These are phyloP conservation scores for Hypotaenidia okinawae DNA, from an alignment of 2,797 vertebrate species.

Conservation along the genomic window DNA sequence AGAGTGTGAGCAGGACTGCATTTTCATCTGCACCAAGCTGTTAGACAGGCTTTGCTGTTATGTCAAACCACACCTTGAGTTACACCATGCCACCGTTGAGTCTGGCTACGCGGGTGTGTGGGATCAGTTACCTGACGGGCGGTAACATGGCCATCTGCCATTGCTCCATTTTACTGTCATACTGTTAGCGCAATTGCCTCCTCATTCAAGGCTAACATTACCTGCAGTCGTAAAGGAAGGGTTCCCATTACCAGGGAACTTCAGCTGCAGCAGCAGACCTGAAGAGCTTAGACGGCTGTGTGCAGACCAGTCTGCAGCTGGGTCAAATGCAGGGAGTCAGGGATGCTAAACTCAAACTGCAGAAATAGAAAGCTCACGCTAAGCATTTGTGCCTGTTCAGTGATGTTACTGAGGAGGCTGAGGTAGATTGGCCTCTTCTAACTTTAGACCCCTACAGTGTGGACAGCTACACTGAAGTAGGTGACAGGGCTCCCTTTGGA, in stretches of 20 bases:
- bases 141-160: neutral
- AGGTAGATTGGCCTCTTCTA: neutral
- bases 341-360: neutral
- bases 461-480: neutral
- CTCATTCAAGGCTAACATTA: neutral
- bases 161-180: neutral
- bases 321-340: neutral
- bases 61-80: constrained; percentile 29
- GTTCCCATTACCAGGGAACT: neutral
- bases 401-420: neutral
- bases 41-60: neutral
- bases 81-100: accelerated
- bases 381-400: neutral
- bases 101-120: neutral
- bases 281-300: neutral
- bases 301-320: neutral
- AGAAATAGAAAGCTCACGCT: neutral
- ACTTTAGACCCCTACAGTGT: neutral
- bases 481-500: neutral
- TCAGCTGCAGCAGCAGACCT: neutral
- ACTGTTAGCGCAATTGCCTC: neutral
- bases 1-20: neutral
- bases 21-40: neutral
- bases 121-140: neutral
- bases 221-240: neutral